Percentiles rank a stretch among this genome's conserved stretches.
These are phyloP conservation scores for Oenanthe oenanthe DNA, from an alignment of 2,113 vertebrate genomes.

Conservation along the genomic window DNA sequence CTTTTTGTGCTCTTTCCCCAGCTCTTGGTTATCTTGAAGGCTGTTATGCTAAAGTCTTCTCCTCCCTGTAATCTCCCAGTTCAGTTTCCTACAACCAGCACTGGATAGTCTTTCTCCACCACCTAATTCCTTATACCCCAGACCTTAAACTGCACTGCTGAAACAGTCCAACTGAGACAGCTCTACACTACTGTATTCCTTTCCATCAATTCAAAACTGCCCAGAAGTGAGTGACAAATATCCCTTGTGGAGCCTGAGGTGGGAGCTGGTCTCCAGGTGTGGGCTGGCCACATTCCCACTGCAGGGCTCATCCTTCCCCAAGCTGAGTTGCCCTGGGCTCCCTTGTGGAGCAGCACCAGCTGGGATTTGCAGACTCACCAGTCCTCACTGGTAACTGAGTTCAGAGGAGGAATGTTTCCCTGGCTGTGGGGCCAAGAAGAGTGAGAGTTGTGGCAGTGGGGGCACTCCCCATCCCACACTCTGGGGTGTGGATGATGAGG, in stretches of 20 bases:
- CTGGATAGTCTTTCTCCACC: neutral
- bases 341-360: neutral
- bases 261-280: neutral
- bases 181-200: neutral
- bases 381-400: neutral
- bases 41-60: neutral
- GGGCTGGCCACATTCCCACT: neutral
- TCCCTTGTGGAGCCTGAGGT: neutral
- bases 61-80: neutral
- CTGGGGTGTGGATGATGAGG: neutral
- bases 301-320: neutral
- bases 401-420: neutral
- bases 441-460: neutral
- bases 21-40: neutral
- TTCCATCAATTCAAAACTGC: neutral
- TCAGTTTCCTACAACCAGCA: neutral
- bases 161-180: neutral
- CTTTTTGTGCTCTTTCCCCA: neutral
- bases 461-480: neutral
- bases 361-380: neutral
- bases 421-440: neutral
- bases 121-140: neutral
- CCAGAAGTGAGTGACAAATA: neutral
- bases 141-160: neutral
- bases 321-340: fast-evolving